Base-by-base conservation (phyloP, 2,888 invertebrate species). In the Tanytarsus gracilentus region DNA sequence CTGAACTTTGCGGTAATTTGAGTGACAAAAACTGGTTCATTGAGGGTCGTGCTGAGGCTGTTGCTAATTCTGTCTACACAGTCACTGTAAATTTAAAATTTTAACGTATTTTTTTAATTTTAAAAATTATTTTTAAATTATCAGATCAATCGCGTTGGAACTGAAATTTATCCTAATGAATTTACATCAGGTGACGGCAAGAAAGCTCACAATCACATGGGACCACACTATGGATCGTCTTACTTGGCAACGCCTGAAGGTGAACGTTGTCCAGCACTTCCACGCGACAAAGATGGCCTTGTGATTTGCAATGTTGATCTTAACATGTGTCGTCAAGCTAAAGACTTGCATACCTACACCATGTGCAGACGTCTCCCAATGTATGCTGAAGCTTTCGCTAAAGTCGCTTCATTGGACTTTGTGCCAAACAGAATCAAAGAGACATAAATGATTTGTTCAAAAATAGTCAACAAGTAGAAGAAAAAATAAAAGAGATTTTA, bases 171-270 rank as follows among this genome's bases (percentile, higher is more conserved):
- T 74, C 79, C 81, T 61, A 76, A 87, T 69, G 88, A 86, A 69
- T 94, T 91, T 69, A 88, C 89, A 2, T 90, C 85, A 50, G 82
- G 84, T 30, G 82, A 82, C 64, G n/a, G n/a, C n/a, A n/a, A n/a
- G 85, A 82, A 65, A 82, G 84, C 62, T 87, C 96, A 66, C 96
- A 98, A 8, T 88, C 86, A 66, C 71, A n/a, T n/a, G n/a, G n/a
- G n/a, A n/a, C n/a, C n/a, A n/a, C n/a, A n/a, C n/a, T 99, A 96
- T 71, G 99, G 96, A 0, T 94, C 95, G 0, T 89, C 90, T 66
- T 99, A 98, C 70, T 81, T 95, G 1, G 84, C 96, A 8, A 91
- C 88, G 2, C 99, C 99, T 0, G 88, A 98, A 77, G 98, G 97
- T 1, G 80, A 82, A 40, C 79, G 96, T 69, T 95, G 95, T 62